Evolutionary conservation across 2,888 invertebrate species (phyloP).

Genomic region (Anthoptus insignis): DNA sequence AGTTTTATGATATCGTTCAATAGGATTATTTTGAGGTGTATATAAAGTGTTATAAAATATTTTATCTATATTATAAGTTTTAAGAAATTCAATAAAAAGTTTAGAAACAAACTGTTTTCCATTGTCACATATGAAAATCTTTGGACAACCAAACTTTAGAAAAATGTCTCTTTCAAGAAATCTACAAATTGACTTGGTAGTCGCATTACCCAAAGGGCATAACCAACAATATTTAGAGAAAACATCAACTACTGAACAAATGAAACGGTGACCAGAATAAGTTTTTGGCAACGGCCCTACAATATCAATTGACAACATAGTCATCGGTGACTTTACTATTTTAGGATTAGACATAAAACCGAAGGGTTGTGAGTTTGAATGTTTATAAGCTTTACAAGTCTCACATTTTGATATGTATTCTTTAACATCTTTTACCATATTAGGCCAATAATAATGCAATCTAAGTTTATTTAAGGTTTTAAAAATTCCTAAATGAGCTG

Average conservation of each 20-base stretch:
- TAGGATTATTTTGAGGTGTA: conserved; percentile 15
- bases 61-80: conserved; percentile 6
- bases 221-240: too few species aligned
- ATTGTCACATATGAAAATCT: neutral
- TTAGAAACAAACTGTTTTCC: neutral
- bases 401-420: too few species aligned
- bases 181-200: too few species aligned
- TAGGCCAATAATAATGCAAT: too few species aligned
- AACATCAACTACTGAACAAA: neutral
- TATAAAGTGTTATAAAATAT: conserved; percentile 14
- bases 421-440: too few species aligned
- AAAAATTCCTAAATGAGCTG: too few species aligned
- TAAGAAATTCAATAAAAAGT: neutral
- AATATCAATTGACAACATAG: neutral
- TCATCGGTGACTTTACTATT: neutral
- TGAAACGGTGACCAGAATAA: neutral
- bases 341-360: neutral
- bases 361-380: neutral
- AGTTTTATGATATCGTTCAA: neutral
- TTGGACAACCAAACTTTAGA: conserved; percentile 18
- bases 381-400: neutral
- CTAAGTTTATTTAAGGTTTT: too few species aligned
- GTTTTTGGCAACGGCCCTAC: neutral
- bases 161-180: neutral
- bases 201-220: too few species aligned